phyloP scores from a whole-genome alignment of 2,113 vertebrate species.

The Junco hyemalis region DNA sequence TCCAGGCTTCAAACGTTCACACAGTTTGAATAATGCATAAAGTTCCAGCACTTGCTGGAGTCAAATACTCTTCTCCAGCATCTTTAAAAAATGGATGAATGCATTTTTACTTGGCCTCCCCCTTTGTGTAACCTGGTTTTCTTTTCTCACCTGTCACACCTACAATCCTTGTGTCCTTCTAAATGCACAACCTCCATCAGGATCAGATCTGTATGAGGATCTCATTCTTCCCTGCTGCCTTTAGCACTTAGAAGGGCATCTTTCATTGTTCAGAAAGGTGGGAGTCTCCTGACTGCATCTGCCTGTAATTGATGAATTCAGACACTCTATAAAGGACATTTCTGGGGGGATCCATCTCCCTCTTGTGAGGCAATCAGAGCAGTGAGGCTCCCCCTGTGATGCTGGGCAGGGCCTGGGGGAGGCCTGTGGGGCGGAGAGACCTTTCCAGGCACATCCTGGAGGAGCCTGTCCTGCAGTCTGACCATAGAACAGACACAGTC shows the following conservation, averaged over 20 bases:
- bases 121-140: neutral
- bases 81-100: neutral
- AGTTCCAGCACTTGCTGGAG: neutral
- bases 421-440: neutral
- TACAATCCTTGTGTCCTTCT: neutral
- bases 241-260: neutral
- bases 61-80: neutral
- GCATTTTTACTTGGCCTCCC: neutral
- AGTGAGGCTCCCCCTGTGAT: neutral
- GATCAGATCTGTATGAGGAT: neutral
- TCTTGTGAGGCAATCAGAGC: neutral
- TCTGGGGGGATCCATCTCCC: neutral
- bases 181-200: neutral
- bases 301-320: neutral
- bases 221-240: neutral
- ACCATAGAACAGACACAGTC: neutral
- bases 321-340: neutral
- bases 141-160: neutral
- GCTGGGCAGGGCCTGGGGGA: neutral
- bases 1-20: neutral
- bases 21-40: neutral
- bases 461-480: neutral
- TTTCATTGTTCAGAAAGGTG: neutral
- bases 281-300: neutral
- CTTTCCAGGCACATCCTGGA: neutral